phyloP scores from a whole-genome alignment of 2,797 vertebrate species.

The Natrix natrix region DNA sequence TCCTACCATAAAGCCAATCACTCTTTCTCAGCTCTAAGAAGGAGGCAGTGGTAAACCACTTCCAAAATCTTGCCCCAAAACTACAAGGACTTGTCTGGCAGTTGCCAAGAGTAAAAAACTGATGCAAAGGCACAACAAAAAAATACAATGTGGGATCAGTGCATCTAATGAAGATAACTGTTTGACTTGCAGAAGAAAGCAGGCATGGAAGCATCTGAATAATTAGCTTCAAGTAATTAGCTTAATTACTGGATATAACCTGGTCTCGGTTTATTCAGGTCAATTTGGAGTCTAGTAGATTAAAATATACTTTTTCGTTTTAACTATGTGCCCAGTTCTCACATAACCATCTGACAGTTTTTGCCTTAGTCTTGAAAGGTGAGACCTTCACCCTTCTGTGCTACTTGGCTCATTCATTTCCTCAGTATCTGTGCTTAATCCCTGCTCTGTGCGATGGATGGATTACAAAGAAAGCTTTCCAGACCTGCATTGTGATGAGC shows the following conservation, averaged over 20 bases:
- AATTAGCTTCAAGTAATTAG: background rate
- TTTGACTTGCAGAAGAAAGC: background rate
- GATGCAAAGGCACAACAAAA: background rate
- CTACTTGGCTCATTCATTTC: background rate
- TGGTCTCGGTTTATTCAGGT: background rate
- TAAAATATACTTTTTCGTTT: background rate
- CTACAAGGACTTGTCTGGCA: background rate
- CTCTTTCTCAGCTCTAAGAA: too few relatives aligned
- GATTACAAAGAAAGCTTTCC: background rate
- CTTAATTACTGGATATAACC: background rate
- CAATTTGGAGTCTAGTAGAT: background rate
- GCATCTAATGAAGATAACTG: background rate
- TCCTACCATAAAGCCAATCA: background rate
- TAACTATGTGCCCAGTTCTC: background rate
- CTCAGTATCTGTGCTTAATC: conserved; percentile 13
- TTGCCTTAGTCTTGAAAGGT: background rate
- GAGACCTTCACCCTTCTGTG: background rate
- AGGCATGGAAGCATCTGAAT: too few relatives aligned
- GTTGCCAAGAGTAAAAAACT: background rate
- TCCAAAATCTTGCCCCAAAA: background rate
- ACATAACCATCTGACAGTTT: too few relatives aligned
- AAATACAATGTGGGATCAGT: background rate
- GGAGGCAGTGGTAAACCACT: background rate
- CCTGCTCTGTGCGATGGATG: background rate
- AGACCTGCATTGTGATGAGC: background rate